Conservation (phyloP, 2,113 vertebrate genomes). For the Empidonax alnorum region DNA sequence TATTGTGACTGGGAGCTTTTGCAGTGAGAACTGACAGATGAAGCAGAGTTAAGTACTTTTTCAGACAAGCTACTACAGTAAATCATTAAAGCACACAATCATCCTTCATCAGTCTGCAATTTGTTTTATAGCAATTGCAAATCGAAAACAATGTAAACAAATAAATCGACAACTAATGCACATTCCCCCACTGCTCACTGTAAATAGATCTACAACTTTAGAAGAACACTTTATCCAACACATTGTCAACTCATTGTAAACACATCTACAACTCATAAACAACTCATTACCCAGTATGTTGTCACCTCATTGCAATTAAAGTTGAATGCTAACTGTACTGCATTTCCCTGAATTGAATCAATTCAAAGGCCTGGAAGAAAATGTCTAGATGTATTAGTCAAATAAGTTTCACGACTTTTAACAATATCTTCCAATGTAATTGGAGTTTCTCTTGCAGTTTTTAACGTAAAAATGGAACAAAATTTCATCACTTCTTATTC, state of each 20-base stretch:
- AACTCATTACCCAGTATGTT: slow-evolving; percentile 84
- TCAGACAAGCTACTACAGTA: slow-evolving; percentile 77
- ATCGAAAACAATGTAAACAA: slow-evolving; percentile 84
- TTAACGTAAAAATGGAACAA: slow-evolving; percentile 10
- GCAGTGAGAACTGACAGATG: slow-evolving; percentile 80
- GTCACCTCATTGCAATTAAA: slow-evolving; percentile 84
- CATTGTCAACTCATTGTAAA: slow-evolving; percentile 85
- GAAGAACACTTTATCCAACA: slow-evolving; percentile 83
- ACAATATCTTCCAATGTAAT: background rate
- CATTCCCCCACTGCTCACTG: slow-evolving; percentile 74
- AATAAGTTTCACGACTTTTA: slow-evolving; percentile 32
- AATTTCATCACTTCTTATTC: background rate
- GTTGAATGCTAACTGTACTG: slow-evolving; percentile 79
- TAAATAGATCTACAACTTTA: slow-evolving; percentile 81
- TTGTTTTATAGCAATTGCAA: slow-evolving; percentile 81
- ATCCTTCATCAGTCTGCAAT: slow-evolving; percentile 78
- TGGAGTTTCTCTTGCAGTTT: slow-evolving; percentile 22
- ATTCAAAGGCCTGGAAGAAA: slow-evolving; percentile 66
- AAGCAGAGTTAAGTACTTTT: slow-evolving; percentile 79
- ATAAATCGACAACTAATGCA: slow-evolving; percentile 84
- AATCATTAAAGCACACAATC: slow-evolving; percentile 78
- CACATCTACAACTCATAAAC: slow-evolving; percentile 85
- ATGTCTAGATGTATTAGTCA: background rate
- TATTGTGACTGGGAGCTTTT: slow-evolving; percentile 78
- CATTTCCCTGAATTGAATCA: slow-evolving; percentile 69